Conservation (phyloP, 2,797 vertebrate genomes). For the Pagetopsis macropterus region DNA sequence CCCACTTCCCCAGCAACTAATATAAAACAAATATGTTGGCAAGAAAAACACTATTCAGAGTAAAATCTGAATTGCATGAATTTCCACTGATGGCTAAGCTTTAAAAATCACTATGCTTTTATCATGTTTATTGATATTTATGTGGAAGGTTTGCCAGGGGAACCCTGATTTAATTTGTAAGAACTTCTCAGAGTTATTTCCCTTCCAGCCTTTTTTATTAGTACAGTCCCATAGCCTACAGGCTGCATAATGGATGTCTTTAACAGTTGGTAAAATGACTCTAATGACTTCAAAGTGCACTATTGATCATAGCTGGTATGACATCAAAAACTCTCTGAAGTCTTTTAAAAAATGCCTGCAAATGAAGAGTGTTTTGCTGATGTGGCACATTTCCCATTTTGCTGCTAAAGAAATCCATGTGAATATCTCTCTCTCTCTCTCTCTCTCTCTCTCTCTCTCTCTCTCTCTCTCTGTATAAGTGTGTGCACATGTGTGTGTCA, state of each 20-base stretch:
- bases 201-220: conserved; percentile 50
- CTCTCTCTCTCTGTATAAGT: conserved; percentile 9
- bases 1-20: conserved; percentile 39
- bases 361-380: conserved; percentile 81
- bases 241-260: conserved; percentile 55
- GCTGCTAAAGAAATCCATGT: conserved; percentile 82
- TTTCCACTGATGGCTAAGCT: conserved; percentile 54
- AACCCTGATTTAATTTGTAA: conserved; percentile 60
- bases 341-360: conserved; percentile 77
- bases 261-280: conserved; percentile 57
- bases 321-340: conserved; percentile 74
- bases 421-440: conserved; percentile 57
- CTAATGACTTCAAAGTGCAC: conserved; percentile 47
- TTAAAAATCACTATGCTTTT: conserved; percentile 69
- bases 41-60: conserved; percentile 43
- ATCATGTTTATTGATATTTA: conserved; percentile 60
- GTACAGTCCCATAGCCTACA: conserved; percentile 37
- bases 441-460: neutral
- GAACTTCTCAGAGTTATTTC: conserved; percentile 22
- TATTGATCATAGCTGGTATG: conserved; percentile 66
- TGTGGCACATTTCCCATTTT: conserved; percentile 82
- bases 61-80: conserved; percentile 42
- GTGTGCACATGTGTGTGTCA: conserved; percentile 38
- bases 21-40: conserved; percentile 52
- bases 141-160: conserved; percentile 51